Percentiles rank a stretch among this genome's conserved stretches.
Evolutionary conservation across 2,888 invertebrate species (phyloP).

Genomic region (Julus scanicus): DNA sequence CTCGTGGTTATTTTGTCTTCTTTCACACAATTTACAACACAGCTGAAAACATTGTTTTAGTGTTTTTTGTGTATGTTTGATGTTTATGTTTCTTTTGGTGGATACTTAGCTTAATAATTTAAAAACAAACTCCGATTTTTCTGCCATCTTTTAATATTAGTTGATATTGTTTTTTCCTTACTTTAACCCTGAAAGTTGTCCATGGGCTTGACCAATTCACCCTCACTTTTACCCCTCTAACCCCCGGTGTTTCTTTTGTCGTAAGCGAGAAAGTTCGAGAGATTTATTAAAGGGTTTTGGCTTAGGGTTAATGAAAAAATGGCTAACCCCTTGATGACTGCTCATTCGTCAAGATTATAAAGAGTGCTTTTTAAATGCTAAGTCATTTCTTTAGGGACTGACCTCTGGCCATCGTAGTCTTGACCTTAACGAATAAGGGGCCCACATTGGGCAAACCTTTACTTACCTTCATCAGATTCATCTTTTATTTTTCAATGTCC

Average conservation of each 20-base stretch:
- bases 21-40: too few relatives aligned
- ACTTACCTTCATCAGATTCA: background rate
- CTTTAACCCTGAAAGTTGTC: background rate
- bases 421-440: conserved; percentile 30
- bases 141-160: background rate
- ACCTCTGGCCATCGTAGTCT: conserved; percentile 21
- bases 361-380: conserved; percentile 48
- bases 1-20: too few relatives aligned
- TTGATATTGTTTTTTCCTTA: conserved; percentile 32
- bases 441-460: background rate
- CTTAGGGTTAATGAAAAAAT: conserved; percentile 41
- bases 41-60: too few relatives aligned
- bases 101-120: too few relatives aligned
- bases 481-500: background rate
- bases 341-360: conserved; percentile 51
- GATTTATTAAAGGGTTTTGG: conserved; percentile 51
- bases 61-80: too few relatives aligned
- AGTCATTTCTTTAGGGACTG: conserved; percentile 37
- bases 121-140: too few relatives aligned
- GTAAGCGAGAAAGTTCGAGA: conserved; percentile 22
- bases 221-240: background rate
- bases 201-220: conserved; percentile 48
- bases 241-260: conserved; percentile 48
- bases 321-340: conserved; percentile 51
- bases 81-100: too few relatives aligned